These are phyloP conservation scores for Folsomia candida DNA, from an alignment of 2,888 invertebrate genomes.

Conservation along the genomic window DNA sequence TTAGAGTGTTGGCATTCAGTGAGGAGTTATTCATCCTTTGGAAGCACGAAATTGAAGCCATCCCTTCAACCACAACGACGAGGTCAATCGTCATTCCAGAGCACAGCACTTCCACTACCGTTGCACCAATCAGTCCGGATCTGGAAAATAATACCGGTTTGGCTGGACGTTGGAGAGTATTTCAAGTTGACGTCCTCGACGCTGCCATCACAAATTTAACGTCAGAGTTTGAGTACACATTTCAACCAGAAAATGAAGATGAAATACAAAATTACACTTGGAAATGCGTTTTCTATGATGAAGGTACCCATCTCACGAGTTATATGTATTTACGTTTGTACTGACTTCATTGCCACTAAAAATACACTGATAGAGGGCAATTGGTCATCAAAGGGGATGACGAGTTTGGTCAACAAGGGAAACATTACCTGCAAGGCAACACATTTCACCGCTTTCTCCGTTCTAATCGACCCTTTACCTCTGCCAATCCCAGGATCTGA, in stretches of 20 bases:
- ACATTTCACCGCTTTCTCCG: conserved; percentile 55
- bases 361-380: no score
- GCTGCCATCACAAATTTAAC: conserved; percentile 45
- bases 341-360: no score
- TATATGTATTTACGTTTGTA: no score
- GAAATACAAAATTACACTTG: conserved; percentile 36
- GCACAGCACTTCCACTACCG: not conserved
- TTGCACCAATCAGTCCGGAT: not conserved
- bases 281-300: conserved; percentile 52
- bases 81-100: not conserved
- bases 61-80: not conserved
- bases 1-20: conserved; percentile 40
- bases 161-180: conserved; percentile 31
- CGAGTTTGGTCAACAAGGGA: conserved; percentile 42
- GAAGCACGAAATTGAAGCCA: conserved; percentile 6
- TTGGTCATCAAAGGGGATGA: conserved; percentile 53
- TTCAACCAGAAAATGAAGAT: conserved; percentile 35
- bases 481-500: conserved; percentile 32
- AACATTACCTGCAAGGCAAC: conserved; percentile 52
- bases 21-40: conserved; percentile 35
- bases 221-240: conserved; percentile 49
- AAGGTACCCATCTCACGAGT: conserved; percentile 46
- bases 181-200: conserved; percentile 28
- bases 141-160: not conserved
- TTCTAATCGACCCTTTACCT: conserved; percentile 54